Percentiles rank a stretch among this genome's conserved stretches.
These are phyloP conservation scores for Metalampra italica DNA, from an alignment of 2,888 invertebrate species.

Conservation along the genomic window DNA sequence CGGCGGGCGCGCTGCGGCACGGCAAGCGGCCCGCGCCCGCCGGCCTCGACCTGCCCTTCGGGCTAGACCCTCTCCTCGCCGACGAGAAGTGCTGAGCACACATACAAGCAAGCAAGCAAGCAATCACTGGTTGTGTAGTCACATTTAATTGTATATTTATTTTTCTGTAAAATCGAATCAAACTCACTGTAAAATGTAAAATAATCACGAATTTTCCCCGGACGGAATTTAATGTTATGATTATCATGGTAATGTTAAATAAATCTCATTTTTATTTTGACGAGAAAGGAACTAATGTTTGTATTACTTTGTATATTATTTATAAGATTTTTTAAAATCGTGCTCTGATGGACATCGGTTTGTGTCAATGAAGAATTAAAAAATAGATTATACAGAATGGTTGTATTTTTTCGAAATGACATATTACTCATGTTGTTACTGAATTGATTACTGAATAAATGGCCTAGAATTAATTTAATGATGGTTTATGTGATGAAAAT, in stretches of 20 bases:
- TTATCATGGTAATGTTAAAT: conserved; percentile 64
- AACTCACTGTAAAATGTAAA: conserved; percentile 58
- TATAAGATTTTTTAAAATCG: conserved; percentile 69
- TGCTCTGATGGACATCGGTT: conserved; percentile 45
- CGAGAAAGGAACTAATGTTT: conserved; percentile 64
- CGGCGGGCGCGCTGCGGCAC: conserved; percentile 30
- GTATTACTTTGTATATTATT: conserved; percentile 79
- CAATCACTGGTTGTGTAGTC: conserved; percentile 68
- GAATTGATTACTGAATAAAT: conserved; percentile 67
- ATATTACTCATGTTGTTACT: conserved; percentile 67
- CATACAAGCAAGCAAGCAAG: no score
- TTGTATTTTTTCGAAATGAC: conserved; percentile 74
- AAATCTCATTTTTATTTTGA: conserved; percentile 63
- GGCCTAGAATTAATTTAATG: conserved; percentile 71
- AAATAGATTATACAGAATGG: conserved; percentile 65
- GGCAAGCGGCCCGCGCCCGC: conserved; percentile 44
- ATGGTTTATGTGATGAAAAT: conserved; percentile 74
- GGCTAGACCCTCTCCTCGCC: conserved; percentile 67
- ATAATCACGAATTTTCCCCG: conserved; percentile 60
- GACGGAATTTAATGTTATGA: conserved; percentile 55
- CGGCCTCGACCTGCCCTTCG: conserved; percentile 61
- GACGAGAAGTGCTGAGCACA: conserved; percentile 71
- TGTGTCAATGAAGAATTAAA: conserved; percentile 55
- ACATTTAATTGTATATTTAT: conserved; percentile 71
- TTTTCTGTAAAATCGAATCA: conserved; percentile 64